Evolutionary conservation across 2,888 invertebrate genomes (phyloP).

Genomic region (Acheta domesticus): DNA sequence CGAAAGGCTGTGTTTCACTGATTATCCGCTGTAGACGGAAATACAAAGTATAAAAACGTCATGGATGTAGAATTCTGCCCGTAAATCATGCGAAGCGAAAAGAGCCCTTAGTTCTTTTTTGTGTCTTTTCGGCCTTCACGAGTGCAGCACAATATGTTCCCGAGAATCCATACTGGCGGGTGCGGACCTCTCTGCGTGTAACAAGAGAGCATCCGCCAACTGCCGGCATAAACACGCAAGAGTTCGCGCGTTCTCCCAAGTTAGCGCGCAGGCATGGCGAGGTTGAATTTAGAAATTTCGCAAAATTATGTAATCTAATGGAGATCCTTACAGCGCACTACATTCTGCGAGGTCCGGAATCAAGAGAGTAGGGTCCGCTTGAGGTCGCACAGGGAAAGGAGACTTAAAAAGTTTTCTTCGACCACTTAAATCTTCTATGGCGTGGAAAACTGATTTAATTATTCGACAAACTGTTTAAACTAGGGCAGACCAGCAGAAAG

Average conservation of each 20-base stretch:
- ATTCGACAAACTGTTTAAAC: no score
- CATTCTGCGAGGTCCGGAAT: background rate
- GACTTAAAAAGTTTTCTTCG: background rate
- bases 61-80: no score
- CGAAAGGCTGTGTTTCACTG: no score
- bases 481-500: no score
- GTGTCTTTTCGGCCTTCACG: background rate
- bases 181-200: background rate
- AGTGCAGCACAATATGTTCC: background rate
- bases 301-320: background rate
- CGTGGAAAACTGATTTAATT: background rate
- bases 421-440: background rate
- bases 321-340: background rate
- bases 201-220: background rate
- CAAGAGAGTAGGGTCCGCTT: background rate
- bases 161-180: background rate
- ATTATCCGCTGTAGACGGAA: no score
- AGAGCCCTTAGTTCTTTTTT: no score
- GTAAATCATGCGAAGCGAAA: no score
- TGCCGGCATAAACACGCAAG: background rate
- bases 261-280: background rate
- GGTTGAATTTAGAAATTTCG: background rate
- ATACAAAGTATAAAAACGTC: no score
- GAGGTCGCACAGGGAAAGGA: background rate
- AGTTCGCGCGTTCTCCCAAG: background rate